Conservation (phyloP, 2,888 invertebrate species). For the Coleophora flavipennella region DNA sequence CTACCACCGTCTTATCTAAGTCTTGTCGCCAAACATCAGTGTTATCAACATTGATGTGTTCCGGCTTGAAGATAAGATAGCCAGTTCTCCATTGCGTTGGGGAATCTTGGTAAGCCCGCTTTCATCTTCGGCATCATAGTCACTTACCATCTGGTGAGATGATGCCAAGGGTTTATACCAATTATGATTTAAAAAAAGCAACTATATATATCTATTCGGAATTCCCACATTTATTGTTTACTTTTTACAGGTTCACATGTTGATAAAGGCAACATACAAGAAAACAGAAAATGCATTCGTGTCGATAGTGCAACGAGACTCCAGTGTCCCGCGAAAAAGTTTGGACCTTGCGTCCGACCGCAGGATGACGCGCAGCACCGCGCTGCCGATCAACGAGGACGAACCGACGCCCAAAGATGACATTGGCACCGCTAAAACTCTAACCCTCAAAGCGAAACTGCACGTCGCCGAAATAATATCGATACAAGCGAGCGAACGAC, state of each 20-base stretch:
- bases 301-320: constrained; percentile 45
- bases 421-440: constrained; percentile 28
- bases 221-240: too few species aligned
- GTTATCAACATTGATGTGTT: too few species aligned
- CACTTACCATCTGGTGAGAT: too few species aligned
- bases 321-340: constrained; percentile 34
- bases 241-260: constrained; percentile 44
- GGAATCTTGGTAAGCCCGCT: too few species aligned
- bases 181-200: too few species aligned
- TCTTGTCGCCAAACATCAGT: too few species aligned
- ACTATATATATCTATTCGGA: too few species aligned
- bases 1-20: too few species aligned
- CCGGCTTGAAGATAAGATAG: too few species aligned
- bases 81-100: too few species aligned
- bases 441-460: constrained; percentile 36
- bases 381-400: constrained; percentile 30
- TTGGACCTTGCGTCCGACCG: constrained; percentile 29
- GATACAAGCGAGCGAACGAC: constrained; percentile 52
- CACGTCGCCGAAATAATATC: constrained; percentile 65
- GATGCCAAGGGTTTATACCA: too few species aligned
- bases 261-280: constrained; percentile 55
- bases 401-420: constrained; percentile 20
- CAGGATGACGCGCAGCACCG: constrained; percentile 53
- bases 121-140: too few species aligned
- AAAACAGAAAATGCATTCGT: constrained; percentile 56